These are phyloP conservation scores for Dendronephthya gigantea DNA, from an alignment of 64 coral and sea anemone genomes.

Conservation along the genomic window DNA sequence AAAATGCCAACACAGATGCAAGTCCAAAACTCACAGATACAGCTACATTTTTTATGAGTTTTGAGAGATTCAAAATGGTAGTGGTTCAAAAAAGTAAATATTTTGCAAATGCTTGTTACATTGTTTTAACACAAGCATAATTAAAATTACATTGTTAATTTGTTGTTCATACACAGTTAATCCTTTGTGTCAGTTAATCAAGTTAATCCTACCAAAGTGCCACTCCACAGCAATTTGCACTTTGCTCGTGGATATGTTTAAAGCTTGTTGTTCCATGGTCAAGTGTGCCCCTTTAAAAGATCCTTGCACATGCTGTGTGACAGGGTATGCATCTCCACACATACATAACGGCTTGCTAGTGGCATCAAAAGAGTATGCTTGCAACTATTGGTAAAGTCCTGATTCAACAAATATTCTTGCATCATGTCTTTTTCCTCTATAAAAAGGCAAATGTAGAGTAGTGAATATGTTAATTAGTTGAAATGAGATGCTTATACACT, in stretches of 20 bases:
- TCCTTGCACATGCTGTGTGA: not conserved
- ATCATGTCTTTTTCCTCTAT: not conserved
- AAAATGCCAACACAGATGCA: not conserved
- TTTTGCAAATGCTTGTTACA: not conserved
- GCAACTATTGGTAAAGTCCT: not conserved
- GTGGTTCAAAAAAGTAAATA: too few species aligned
- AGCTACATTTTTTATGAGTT: not conserved
- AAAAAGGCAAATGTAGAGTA: too few species aligned
- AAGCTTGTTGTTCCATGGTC: not conserved
- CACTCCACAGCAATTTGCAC: not conserved
- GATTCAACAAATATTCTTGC: not conserved
- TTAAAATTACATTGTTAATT: not conserved
- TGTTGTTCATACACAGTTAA: too few species aligned
- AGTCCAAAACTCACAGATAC: not conserved
- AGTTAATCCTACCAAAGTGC: not conserved
- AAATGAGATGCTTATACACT: too few species aligned
- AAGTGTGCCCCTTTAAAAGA: constrained; percentile 3
- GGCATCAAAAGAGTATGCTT: not conserved
- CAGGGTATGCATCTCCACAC: not conserved
- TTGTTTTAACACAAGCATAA: not conserved
- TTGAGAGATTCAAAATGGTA: not conserved
- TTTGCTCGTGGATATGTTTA: constrained; percentile 7
- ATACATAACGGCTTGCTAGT: not conserved
- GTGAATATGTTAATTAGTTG: too few species aligned
- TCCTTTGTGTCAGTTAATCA: too few species aligned